These are phyloP conservation scores for Apocheima hispidaria DNA, from an alignment of 2,888 invertebrate species.

Conservation along the genomic window DNA sequence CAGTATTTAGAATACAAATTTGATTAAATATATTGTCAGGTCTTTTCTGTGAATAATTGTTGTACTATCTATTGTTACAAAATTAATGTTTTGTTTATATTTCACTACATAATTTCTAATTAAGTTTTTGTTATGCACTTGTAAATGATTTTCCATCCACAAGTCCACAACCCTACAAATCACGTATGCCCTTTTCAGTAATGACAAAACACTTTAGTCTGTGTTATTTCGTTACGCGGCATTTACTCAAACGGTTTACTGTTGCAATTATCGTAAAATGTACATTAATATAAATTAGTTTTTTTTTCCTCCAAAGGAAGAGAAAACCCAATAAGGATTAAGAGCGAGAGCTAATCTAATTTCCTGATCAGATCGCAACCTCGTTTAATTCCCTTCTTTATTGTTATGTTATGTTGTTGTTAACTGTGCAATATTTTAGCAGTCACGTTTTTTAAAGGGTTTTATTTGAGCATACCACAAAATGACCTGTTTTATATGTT, in stretches of 20 bases:
- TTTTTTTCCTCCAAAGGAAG: constrained; percentile 11
- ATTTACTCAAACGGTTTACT: not conserved
- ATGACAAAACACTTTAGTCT: not conserved
- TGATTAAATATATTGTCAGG: not conserved
- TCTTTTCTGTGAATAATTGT: no score
- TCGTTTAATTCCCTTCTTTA: constrained; percentile 21
- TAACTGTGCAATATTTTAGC: constrained; percentile 20
- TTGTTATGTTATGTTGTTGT: constrained; percentile 15
- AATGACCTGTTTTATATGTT: not conserved
- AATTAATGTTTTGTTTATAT: no score
- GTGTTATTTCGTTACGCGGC: not conserved
- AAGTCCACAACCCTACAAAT: not conserved
- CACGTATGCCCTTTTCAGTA: not conserved
- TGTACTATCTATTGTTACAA: no score
- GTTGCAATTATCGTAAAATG: constrained; percentile 15
- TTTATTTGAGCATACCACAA: not conserved
- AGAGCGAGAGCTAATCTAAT: constrained; percentile 26
- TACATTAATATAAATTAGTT: not conserved
- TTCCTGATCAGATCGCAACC: constrained; percentile 21
- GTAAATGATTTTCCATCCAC: not conserved
- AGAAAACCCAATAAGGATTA: constrained; percentile 22
- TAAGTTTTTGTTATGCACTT: not conserved
- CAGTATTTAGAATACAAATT: not conserved
- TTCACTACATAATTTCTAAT: not conserved
- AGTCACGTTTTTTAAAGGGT: not conserved